A percentile compares a stretch with the other conserved stretches of the same genome.
Evolutionary conservation across 2,797 vertebrate genomes (phyloP).

Genomic region (Perodicticus potto): DNA sequence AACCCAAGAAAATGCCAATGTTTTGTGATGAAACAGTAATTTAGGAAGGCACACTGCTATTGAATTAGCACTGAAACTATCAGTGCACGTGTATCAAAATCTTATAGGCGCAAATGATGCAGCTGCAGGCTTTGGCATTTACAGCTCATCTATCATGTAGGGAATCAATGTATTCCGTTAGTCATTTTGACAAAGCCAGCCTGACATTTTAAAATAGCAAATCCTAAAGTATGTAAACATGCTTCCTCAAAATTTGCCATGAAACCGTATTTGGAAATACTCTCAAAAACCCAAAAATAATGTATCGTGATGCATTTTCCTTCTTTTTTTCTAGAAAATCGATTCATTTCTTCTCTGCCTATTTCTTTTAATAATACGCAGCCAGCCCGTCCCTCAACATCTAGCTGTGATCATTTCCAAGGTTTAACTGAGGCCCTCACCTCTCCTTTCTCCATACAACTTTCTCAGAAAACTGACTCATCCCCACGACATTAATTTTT

Average conservation of each 20-base stretch:
- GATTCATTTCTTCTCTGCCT: neutral
- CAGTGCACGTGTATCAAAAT: neutral
- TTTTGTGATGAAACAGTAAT: neutral
- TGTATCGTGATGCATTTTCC: neutral
- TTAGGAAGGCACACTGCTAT: neutral
- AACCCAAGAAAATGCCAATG: neutral
- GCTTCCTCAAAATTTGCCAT: neutral
- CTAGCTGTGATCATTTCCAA: neutral
- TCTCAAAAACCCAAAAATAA: neutral
- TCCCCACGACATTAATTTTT: neutral
- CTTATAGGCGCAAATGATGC: neutral
- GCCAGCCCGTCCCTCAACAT: accelerated
- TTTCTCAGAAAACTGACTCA: neutral
- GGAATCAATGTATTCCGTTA: neutral
- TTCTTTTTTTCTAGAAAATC: neutral
- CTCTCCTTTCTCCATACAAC: neutral
- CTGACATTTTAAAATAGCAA: neutral
- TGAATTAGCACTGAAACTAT: neutral
- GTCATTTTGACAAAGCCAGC: neutral
- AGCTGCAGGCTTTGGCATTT: neutral
- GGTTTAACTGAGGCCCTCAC: neutral
- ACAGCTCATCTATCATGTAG: neutral
- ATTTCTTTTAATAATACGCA: neutral
- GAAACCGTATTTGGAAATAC: neutral
- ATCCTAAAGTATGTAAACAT: neutral